A percentile compares a stretch with the other conserved stretches of the same genome.
These are phyloP conservation scores for Hydractinia symbiolongicarpus DNA, from an alignment of 30 jellyfish, hydroid and myxozoan species.

Conservation along the genomic window DNA sequence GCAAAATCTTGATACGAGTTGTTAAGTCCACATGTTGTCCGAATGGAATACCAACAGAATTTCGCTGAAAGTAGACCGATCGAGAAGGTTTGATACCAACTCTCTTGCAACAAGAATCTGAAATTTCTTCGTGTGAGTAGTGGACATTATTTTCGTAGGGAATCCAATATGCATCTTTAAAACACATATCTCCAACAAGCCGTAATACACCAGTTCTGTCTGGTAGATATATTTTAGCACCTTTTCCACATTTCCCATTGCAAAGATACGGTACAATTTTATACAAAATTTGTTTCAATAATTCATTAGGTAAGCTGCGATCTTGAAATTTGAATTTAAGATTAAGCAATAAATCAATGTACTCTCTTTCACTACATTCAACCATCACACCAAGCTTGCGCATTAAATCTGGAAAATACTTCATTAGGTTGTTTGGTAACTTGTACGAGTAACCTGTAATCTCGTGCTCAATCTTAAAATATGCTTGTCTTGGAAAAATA, in stretches of 20 bases:
- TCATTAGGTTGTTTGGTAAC: not conserved
- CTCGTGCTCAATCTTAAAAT: not conserved
- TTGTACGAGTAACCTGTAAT: not conserved
- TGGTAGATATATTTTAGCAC: slow-evolving; percentile 25
- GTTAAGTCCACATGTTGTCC: slow-evolving; percentile 74
- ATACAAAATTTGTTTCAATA: slow-evolving; percentile 26
- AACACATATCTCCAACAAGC: slow-evolving; percentile 14
- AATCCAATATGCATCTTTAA: slow-evolving; percentile 52
- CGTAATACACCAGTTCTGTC: slow-evolving; percentile 35
- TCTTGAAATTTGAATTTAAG: not conserved
- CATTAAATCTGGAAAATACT: slow-evolving; percentile 20
- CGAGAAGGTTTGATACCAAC: slow-evolving; percentile 56
- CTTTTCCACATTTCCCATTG: not conserved
- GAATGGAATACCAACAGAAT: slow-evolving; percentile 23
- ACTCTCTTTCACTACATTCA: slow-evolving; percentile 17
- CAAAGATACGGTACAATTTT: not conserved
- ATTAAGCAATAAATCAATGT: slow-evolving; percentile 8
- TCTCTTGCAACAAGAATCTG: slow-evolving; percentile 24
- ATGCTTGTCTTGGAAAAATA: not conserved
- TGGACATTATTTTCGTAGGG: slow-evolving; percentile 11
- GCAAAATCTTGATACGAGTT: slow-evolving; percentile 50
- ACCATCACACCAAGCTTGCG: slow-evolving; percentile 33
- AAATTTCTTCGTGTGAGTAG: slow-evolving; percentile 41
- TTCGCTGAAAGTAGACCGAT: slow-evolving; percentile 26
- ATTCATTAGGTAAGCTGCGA: not conserved